Conservation (phyloP, 2,888 invertebrate genomes). For the Nephrotoma flavescens region DNA sequence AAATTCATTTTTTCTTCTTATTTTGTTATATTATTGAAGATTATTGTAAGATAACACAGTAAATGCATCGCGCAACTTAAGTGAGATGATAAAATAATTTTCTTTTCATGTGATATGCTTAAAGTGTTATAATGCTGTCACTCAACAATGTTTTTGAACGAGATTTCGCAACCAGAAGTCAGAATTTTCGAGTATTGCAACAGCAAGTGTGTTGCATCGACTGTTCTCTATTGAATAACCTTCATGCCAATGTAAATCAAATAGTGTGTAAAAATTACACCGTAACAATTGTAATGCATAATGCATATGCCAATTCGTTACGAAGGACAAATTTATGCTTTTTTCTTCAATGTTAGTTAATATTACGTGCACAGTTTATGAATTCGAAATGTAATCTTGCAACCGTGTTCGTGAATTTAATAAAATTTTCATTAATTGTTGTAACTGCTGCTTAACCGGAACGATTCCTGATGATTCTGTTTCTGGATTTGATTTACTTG, state of each 20-base stretch:
- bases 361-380: not conserved
- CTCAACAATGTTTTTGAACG: not conserved
- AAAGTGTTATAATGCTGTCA: not conserved
- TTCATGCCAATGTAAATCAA: not conserved
- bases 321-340: not conserved
- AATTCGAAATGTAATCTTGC: not conserved
- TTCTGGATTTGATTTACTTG: too few relatives aligned
- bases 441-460: too few relatives aligned
- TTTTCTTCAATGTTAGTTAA: not conserved
- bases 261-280: not conserved
- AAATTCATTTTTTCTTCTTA: not conserved
- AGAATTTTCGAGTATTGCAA: not conserved
- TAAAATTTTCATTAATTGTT: too few relatives aligned
- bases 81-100: not conserved
- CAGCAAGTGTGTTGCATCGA: not conserved
- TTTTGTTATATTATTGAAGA: not conserved
- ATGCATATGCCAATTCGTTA: not conserved
- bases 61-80: not conserved
- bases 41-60: not conserved
- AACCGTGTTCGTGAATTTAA: too few relatives aligned
- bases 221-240: not conserved
- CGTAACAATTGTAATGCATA: not conserved
- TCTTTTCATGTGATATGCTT: not conserved
- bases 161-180: not conserved
- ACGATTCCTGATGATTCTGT: too few relatives aligned